phyloP scores from a whole-genome alignment of 2,888 invertebrate genomes.

The Acanthosepion esculentum region DNA sequence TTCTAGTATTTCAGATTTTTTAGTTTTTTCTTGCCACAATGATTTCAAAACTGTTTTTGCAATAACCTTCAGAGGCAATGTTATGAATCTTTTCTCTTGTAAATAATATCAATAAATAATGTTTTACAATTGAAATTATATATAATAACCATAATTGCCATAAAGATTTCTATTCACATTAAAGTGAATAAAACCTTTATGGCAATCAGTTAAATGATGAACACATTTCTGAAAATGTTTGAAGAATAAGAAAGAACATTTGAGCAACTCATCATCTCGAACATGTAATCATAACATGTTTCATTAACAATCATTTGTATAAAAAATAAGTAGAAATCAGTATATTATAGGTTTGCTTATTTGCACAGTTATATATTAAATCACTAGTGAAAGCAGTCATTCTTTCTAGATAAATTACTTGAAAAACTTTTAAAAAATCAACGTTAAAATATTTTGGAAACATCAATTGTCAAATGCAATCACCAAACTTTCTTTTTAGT shows the following conservation, averaged over 20 bases:
- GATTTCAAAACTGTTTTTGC: neutral
- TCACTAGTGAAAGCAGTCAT: neutral
- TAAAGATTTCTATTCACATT: neutral
- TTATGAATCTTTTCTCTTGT: too few species aligned
- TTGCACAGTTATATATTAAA: neutral
- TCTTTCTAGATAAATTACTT: neutral
- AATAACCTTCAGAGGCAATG: neutral
- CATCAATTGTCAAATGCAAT: constrained; percentile 33
- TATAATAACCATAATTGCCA: neutral
- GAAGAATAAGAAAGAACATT: neutral
- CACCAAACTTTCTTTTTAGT: constrained; percentile 22
- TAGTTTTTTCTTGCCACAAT: neutral
- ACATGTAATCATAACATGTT: neutral
- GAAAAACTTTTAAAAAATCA: neutral
- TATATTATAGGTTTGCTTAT: too few species aligned
- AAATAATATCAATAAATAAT: neutral
- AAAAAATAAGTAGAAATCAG: neutral
- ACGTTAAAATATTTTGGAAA: neutral
- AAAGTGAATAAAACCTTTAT: neutral
- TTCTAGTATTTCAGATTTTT: neutral
- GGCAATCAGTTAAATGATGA: neutral
- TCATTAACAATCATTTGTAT: neutral
- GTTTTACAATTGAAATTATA: neutral
- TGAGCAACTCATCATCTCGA: neutral
- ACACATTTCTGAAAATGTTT: neutral